These are phyloP conservation scores for Leucosticte australis DNA, from an alignment of 2,113 vertebrate genomes.

Conservation along the genomic window DNA sequence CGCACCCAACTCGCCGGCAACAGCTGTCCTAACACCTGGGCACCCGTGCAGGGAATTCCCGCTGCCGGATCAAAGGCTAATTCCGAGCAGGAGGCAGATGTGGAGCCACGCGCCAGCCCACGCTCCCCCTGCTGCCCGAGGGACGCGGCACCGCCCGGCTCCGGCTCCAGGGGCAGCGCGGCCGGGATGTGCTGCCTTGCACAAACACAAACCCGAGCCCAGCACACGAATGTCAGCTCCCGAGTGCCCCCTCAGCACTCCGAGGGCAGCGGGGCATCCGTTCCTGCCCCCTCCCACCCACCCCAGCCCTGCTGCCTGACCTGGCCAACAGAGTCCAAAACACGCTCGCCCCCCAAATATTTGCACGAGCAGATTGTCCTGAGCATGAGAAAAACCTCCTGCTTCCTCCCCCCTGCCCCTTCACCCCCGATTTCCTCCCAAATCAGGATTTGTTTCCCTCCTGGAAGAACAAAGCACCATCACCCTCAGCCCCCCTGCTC, in stretches of 20 bases:
- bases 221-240: fast-evolving
- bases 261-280: background rate
- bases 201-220: background rate
- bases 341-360: background rate
- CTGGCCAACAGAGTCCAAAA: background rate
- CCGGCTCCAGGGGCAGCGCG: background rate
- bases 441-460: background rate
- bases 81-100: background rate
- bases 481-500: fast-evolving
- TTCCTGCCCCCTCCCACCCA: background rate
- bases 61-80: background rate
- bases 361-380: background rate
- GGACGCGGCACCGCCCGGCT: background rate
- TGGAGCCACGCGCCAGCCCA: background rate
- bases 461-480: background rate
- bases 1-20: background rate
- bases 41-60: background rate
- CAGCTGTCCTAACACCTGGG: background rate
- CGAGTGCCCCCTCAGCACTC: fast-evolving
- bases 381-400: fast-evolving
- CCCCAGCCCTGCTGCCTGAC: background rate
- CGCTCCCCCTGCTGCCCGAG: fast-evolving
- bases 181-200: fast-evolving
- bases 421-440: fast-evolving
- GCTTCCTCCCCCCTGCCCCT: background rate